phyloP scores from a whole-genome alignment of 1,140 invertebrate species.

The Steinernema khuongi region DNA sequence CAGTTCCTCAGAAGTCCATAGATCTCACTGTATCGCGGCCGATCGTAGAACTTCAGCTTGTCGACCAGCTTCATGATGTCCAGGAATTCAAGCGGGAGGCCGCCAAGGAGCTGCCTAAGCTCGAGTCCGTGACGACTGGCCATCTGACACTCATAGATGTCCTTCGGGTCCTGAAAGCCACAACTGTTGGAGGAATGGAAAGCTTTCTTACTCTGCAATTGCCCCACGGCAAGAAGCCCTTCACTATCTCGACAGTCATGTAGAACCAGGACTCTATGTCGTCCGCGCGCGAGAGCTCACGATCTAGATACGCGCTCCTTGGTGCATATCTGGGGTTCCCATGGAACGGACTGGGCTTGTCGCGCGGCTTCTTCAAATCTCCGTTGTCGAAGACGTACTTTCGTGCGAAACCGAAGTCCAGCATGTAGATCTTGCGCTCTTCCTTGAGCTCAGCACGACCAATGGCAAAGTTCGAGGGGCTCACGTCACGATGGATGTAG shows the following conservation, averaged over 20 bases:
- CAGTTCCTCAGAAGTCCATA: slow-evolving; percentile 21
- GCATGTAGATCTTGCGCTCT: slow-evolving; percentile 29
- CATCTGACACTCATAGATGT: slow-evolving; percentile 26
- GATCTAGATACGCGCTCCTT: slow-evolving; percentile 11
- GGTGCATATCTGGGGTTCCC: slow-evolving; percentile 29
- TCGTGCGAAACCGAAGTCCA: slow-evolving; percentile 31
- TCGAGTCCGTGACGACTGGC: slow-evolving; percentile 19
- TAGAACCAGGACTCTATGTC: slow-evolving; percentile 37
- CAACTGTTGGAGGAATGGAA: not conserved
- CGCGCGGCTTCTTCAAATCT: slow-evolving; percentile 27
- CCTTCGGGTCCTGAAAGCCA: slow-evolving; percentile 26
- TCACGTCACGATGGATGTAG: slow-evolving; percentile 33
- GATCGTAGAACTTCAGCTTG: slow-evolving; percentile 21
- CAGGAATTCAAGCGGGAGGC: slow-evolving; percentile 20
- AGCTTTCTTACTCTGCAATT: not conserved
- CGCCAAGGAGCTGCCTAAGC: slow-evolving; percentile 23
- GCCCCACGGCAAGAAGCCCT: slow-evolving; percentile 31
- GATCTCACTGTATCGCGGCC: slow-evolving; percentile 27
- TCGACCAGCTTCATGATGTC: slow-evolving; percentile 31
- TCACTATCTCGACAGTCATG: slow-evolving; percentile 32
- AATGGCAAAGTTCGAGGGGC: slow-evolving; percentile 34
- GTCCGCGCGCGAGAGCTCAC: slow-evolving; percentile 26
- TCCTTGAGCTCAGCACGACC: slow-evolving; percentile 21
- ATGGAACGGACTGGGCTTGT: slow-evolving; percentile 19
- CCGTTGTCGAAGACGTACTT: slow-evolving; percentile 24